A percentile compares a stretch with the other conserved stretches of the same genome.
Conservation (phyloP, 2,888 invertebrate species). For the Phrixothrix hirtus region DNA sequence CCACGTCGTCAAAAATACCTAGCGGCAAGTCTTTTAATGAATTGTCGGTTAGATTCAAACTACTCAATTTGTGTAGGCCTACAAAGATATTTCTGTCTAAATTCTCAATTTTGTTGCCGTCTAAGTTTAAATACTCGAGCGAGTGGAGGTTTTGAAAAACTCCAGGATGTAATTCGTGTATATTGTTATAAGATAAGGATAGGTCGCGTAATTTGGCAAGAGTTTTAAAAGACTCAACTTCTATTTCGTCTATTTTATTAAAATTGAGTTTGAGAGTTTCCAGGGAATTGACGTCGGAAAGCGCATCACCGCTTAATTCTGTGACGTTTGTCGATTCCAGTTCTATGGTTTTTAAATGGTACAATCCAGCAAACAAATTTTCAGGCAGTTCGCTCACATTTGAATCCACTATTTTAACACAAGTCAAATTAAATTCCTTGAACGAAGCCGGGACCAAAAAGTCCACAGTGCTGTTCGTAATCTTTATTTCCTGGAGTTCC, state of each 20-base stretch:
- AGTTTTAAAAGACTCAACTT: conserved; percentile 3
- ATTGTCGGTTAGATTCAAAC: conserved; percentile 23
- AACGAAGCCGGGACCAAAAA: conserved; percentile 11
- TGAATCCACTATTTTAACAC: conserved; percentile 15
- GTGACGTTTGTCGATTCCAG: conserved; percentile 16
- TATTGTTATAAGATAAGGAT: conserved; percentile 11
- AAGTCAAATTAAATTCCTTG: conserved; percentile 9
- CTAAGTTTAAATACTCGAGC: conserved; percentile 21
- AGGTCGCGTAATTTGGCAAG: conserved; percentile 8
- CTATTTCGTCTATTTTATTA: conserved; percentile 10
- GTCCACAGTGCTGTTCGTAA: conserved; percentile 16
- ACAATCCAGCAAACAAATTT: conserved; percentile 7
- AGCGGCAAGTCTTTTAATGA: conserved; percentile 15
- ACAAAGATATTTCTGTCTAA: conserved; percentile 21
- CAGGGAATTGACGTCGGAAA: conserved; percentile 6
- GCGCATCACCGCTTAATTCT: not conserved
- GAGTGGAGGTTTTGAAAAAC: conserved; percentile 12
- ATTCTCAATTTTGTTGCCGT: conserved; percentile 21
- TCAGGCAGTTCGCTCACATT: conserved; percentile 10
- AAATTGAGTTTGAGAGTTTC: conserved; percentile 4
- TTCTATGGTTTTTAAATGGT: conserved; percentile 8
- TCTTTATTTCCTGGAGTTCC: conserved; percentile 15
- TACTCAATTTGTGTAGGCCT: conserved; percentile 14
- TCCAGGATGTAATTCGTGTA: conserved; percentile 9
- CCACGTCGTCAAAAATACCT: conserved; percentile 18